Evolutionary conservation across 2,797 vertebrate species (phyloP), one percentile per base, ranked within the genome.

Genomic region (Cottoperca gobio): DNA sequence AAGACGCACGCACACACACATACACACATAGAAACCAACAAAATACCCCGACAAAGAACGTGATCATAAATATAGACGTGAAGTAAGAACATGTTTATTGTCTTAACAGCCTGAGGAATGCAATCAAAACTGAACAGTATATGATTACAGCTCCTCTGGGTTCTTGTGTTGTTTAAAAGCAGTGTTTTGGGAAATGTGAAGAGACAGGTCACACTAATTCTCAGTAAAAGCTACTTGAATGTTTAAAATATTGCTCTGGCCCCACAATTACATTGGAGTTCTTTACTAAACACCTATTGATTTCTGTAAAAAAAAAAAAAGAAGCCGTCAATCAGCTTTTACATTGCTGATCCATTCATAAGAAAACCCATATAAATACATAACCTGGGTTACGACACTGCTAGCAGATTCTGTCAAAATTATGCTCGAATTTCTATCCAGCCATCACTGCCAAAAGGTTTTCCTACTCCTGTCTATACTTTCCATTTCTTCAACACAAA

Each of bases 51-150:
- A 80, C 39, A 33, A 72, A 82, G 33, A 78, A 68, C 4, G 21
- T 68, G 62, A 70, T 72, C 45, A 58, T 67, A 76, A 75, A 84
- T 74, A 70, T 68, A 88, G 76, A 77, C 39, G 35, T 68, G 42
- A 73, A 73, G 73, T 79, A 60, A 81, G 43, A 86, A 73, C 24
- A 67, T 65, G 68, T 89, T 81, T 74, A 66, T 81, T 69, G 57
- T 79, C 48, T 69, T 68, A 83, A 78, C 28, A 81, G 86, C 62
- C 68, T 66, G 73, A 73, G 64, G 65, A 88, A 82, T 61, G 49
- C 50, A 73, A 78, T 81, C 63, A 85, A 50, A 88, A 83, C 67
- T 39, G 8, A 82, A 82, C 57, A 78, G 55, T 67, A 23, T 55
- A 73, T 66, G 67, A 69, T 60, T 77, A 77, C 53, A 73, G 80